Evolutionary conservation across 2,113 vertebrate genomes (phyloP).

Genomic region (Siphamia tubifer): DNA sequence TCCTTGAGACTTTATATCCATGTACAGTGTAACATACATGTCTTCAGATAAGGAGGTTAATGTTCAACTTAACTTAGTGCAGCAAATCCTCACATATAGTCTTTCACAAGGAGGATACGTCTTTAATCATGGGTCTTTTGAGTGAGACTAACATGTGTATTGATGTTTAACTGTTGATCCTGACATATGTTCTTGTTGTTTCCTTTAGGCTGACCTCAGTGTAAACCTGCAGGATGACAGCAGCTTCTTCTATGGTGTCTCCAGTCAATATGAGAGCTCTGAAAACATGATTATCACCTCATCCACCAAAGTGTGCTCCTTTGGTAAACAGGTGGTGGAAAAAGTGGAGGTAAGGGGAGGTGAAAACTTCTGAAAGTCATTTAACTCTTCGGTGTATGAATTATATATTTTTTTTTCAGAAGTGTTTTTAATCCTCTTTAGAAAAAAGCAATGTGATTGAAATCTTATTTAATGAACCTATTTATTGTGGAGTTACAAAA

Average conservation of each 20-base stretch:
- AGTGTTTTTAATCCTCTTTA: no score
- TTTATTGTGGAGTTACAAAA: no score
- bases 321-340: constrained; percentile 97
- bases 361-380: no score
- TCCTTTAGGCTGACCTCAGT: constrained; percentile 89
- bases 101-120: not conserved
- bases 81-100: not conserved
- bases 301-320: constrained; percentile 96
- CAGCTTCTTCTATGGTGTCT: constrained; percentile 92
- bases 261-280: constrained; percentile 93
- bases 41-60: not conserved
- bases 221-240: constrained; percentile 91
- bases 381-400: no score
- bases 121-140: not conserved
- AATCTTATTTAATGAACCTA: no score
- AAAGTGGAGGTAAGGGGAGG: constrained; percentile 97
- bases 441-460: no score
- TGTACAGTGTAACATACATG: not conserved
- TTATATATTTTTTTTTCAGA: no score
- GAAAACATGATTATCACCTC: constrained; percentile 97
- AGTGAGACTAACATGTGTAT: not conserved
- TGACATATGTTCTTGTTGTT: not conserved
- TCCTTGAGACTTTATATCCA: not conserved
- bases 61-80: not conserved
- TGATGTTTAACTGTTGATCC: not conserved